Conservation (phyloP, 2,113 vertebrate species). For the Sander lucioperca region DNA sequence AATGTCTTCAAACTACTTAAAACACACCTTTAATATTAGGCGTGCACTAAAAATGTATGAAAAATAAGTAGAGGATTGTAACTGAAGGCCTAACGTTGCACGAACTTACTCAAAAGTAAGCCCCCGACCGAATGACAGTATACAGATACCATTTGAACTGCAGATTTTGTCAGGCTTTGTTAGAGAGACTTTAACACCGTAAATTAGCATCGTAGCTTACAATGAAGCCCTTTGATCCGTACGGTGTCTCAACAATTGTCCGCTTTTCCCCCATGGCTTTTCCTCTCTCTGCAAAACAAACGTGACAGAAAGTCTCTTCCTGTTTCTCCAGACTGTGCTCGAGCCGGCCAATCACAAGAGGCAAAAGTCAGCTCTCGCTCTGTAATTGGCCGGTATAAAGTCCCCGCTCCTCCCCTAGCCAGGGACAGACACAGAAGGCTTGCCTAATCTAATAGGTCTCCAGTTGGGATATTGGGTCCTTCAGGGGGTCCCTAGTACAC, state of each 20-base stretch:
- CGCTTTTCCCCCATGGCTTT: constrained; percentile 1
- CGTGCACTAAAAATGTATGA: background rate
- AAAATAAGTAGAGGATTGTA: background rate
- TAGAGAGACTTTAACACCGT: background rate
- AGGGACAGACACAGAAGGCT: constrained; percentile 56
- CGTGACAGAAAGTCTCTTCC: constrained; percentile 55
- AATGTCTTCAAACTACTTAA: background rate
- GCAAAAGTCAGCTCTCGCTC: constrained; percentile 39
- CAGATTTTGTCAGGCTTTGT: background rate
- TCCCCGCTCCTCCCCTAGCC: constrained; percentile 51
- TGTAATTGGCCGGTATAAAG: constrained; percentile 62
- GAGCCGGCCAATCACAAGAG: constrained; percentile 61
- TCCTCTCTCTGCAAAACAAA: constrained; percentile 20
- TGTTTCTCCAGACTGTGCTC: constrained; percentile 56
- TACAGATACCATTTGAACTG: background rate
- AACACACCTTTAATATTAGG: background rate
- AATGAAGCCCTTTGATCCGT: background rate
- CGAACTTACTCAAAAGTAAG: background rate
- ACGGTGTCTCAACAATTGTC: background rate
- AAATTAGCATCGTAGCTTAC: constrained; percentile 39
- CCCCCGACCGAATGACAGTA: background rate
- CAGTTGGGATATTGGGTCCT: constrained; percentile 71
- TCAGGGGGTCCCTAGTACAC: constrained; percentile 59
- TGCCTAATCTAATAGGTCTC: constrained; percentile 60
- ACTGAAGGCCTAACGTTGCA: background rate